Evolutionary conservation across 2,113 vertebrate species (phyloP), one percentile per base, ranked within the genome.

Genomic region (Cricetomys ansorgei): DNA sequence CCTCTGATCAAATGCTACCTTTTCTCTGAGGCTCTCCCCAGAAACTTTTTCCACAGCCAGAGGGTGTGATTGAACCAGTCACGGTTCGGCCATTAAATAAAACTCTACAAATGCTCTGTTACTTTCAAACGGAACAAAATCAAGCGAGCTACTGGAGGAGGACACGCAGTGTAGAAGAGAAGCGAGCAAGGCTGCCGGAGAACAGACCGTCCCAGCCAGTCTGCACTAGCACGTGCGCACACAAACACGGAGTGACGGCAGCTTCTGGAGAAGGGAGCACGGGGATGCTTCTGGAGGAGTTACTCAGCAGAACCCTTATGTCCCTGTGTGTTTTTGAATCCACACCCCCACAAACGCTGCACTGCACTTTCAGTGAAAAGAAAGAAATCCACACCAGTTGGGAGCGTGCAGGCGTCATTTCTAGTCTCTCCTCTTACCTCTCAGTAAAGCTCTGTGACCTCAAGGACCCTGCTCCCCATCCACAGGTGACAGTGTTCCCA

Each of bases 1-100:
- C 73, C 27, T 67, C 1, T 37, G 3, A 57, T 43, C 80, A 43
- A 62, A 69, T 11, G 40, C 57, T 90, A 62, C 75, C 57, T 75
- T 75, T 85, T 90, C 92, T 13, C 76, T 67, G 84, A 75, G 91
- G 88, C 84, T 77, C 59, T 87, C 86, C 67, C n/a, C 55, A 86
- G 81, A 57, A 59, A 43, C 23, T 34, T 57, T 31, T 53, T 62
- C 31, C 76, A 27, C 37, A 53, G 7, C 62, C 87, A 87, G 87
- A 83, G 87, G 73, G 65, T 7, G 43, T 31, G 17, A 72, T 9
- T 69, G 31, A 92, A 79, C 83, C 85, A 92, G 59, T 91, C 85
- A 77, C 0, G 1, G 69, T 5, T 5, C 13, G 17, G 65, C n/a
- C 69, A 50, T 21, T 62, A 25, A 12, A 57, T 29, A 21, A 89